Base-by-base conservation (phyloP, 35 echinoderm and acorn worm genomes). In the Diadema setosum region DNA sequence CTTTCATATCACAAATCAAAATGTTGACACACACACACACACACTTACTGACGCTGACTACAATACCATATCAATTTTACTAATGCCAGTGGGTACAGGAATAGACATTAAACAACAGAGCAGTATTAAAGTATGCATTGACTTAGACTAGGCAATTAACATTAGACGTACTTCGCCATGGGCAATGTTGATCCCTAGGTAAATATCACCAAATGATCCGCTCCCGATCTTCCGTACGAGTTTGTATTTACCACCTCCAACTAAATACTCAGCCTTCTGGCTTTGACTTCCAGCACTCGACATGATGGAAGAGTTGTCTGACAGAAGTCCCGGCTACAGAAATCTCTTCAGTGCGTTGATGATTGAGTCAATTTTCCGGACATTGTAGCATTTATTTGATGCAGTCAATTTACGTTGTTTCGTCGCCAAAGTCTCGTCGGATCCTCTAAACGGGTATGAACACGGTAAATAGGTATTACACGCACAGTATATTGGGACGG, bases 161-260 rank as follows among this genome's bases (percentile, higher is more conserved):
- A 63, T 63, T 12, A 67, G 37, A 78, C 73, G 45, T 92, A 97
- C 94, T 87, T 97, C 95, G 35, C 95, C 95, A 91, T 98, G 93
- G 36, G 87, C 89, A 45, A 94, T 84, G 84, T 98, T 98, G 63
- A 98, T 93, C 49, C 95, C 95, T 52, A 98, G 86, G 86, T 98
- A 98, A 70, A 98, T 98, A 86, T 98, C 95, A 45, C 95, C 95
- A 81, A 98, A 98, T 39, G 95, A 98, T 26, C 95, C 95, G 23
- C 91, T 91, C 37, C 95, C 95, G 25, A 98, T 94, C 76, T 98
- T 98, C 37, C 92, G 65, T 23, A 98, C 88, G 24, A 98, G 85
- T 56, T 91, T 98, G 65, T 91, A 98, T 64, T 83, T 93, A 9
- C 92, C 92, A 58, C 82, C 73, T 20, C 84, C 88, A 26, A 95